These are phyloP conservation scores for Liasis olivaceus DNA, from an alignment of 2,797 vertebrate species.

Conservation along the genomic window DNA sequence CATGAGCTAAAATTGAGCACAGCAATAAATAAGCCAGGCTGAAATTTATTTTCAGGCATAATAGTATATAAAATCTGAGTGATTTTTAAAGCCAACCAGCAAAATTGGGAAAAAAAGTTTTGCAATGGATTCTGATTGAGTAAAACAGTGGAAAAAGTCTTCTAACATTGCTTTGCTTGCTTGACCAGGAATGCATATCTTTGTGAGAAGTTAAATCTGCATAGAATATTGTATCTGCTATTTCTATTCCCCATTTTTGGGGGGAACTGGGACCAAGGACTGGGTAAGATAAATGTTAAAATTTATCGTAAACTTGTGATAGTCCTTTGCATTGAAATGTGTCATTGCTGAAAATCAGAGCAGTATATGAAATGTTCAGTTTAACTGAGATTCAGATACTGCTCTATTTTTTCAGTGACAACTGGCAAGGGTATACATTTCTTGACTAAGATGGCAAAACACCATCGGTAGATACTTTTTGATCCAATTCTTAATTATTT, in stretches of 20 bases:
- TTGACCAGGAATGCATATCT: neutral
- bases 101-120: neutral
- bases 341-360: neutral
- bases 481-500: neutral
- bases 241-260: neutral
- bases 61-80: neutral
- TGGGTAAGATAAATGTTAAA: neutral
- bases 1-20: conserved; percentile 13
- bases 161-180: neutral
- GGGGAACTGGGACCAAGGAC: neutral
- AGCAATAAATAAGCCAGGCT: conserved; percentile 15
- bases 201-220: neutral
- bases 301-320: neutral
- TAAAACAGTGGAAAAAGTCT: neutral
- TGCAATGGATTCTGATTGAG: neutral
- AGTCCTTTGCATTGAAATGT: neutral
- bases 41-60: conserved; percentile 51
- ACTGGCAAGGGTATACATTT: neutral
- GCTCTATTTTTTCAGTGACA: neutral
- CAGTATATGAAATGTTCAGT: neutral
- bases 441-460: neutral
- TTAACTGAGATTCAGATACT: neutral
- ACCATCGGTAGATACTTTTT: neutral
- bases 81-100: neutral
- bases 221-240: neutral